Percentiles rank a stretch among this genome's conserved stretches.
phyloP scores from a whole-genome alignment of 2,113 vertebrate species.

The Promerops cafer region DNA sequence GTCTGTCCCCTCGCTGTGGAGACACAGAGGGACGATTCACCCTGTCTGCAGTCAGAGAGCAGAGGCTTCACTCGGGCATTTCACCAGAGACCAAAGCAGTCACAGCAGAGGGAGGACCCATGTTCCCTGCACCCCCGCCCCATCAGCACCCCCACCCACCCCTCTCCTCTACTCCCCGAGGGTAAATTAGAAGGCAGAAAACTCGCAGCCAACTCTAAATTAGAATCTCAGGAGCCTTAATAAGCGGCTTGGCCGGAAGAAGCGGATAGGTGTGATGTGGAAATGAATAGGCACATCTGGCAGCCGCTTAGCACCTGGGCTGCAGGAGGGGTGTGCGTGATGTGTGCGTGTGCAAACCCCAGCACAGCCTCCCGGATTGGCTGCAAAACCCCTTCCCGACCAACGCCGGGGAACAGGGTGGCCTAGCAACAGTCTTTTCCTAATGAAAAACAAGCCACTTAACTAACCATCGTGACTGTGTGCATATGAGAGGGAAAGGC shows the following conservation, averaged over 20 bases:
- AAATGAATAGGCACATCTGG: constrained; percentile 32
- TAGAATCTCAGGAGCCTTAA: constrained; percentile 14
- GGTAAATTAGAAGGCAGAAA: neutral
- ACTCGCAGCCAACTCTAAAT: neutral
- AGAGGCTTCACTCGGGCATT: fast-evolving
- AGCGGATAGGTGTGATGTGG: constrained; percentile 22
- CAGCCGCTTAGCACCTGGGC: neutral
- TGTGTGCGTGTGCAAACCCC: neutral
- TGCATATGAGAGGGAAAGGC: neutral
- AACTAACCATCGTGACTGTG: constrained; percentile 14
- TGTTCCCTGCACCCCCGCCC: fast-evolving
- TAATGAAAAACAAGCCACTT: constrained; percentile 65
- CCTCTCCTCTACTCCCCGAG: fast-evolving
- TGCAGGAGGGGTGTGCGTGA: neutral
- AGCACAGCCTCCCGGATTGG: constrained; percentile 32
- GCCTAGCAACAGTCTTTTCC: constrained; percentile 66
- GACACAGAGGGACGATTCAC: fast-evolving
- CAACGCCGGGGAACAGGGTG: constrained; percentile 10
- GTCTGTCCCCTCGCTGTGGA: fast-evolving
- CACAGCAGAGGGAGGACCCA: fast-evolving
- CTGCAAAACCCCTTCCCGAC: constrained; percentile 4
- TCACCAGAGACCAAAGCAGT: neutral
- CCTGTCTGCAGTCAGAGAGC: neutral
- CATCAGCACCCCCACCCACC: too few species aligned
- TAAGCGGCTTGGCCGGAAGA: neutral